Evolutionary conservation across 1,140 invertebrate genomes (phyloP).

Genomic region (Atopsyche davidsoni): DNA sequence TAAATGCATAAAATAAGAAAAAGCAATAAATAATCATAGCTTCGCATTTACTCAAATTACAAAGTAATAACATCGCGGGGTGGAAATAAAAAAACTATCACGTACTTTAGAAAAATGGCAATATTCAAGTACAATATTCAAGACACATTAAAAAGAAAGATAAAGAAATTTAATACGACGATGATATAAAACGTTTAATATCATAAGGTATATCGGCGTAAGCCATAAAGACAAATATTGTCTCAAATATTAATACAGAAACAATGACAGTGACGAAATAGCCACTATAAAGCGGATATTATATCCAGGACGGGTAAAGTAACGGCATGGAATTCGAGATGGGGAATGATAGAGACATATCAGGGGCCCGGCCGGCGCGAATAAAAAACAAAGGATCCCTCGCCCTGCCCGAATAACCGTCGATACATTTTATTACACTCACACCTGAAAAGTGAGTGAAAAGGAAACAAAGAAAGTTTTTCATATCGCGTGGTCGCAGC

Average conservation of each 20-base stretch:
- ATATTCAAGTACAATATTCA: too few relatives aligned
- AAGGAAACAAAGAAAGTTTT: constrained; percentile 7
- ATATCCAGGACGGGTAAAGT: background rate
- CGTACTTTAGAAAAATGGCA: too few relatives aligned
- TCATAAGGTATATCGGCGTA: background rate
- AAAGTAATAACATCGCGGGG: too few relatives aligned
- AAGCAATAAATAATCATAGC: too few relatives aligned
- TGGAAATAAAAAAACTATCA: too few relatives aligned
- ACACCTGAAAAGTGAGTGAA: constrained; percentile 20
- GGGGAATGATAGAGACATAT: constrained; percentile 15
- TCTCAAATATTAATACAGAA: background rate
- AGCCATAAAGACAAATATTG: constrained; percentile 1
- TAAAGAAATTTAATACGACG: background rate
- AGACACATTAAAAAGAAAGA: too few relatives aligned
- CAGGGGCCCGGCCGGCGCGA: background rate
- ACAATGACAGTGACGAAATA: background rate
- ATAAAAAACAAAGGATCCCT: constrained; percentile 10
- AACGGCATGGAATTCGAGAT: constrained; percentile 18
- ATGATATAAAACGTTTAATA: background rate
- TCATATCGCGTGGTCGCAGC: constrained; percentile 13
- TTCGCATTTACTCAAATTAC: too few relatives aligned
- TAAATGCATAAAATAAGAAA: too few relatives aligned
- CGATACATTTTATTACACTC: constrained; percentile 26
- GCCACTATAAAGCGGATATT: background rate
- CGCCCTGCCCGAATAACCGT: background rate